Base-by-base conservation (phyloP, 2,113 vertebrate genomes). In the Chaetura pelagica region DNA sequence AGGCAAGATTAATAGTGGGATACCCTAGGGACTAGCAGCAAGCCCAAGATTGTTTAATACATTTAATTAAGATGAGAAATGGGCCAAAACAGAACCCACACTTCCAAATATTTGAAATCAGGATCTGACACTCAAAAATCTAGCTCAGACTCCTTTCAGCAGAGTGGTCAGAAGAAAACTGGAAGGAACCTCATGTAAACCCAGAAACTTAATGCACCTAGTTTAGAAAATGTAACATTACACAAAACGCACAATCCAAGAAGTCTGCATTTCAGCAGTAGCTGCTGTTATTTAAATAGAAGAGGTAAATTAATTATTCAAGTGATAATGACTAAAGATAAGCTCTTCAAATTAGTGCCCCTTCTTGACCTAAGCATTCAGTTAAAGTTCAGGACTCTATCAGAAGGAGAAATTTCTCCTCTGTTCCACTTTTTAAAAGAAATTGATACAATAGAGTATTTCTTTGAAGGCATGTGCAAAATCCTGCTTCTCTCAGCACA, bases 1-100 rank as follows among this genome's bases (percentile, higher is more conserved):
- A 71, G 61, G 48, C 67, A 92, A 91, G 38, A 86, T 92, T 78
- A 96, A 75, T 49, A 75, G 72, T 15, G n/a, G 46, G 61, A 68
- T 95, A 92, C 80, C 67, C 71, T 40, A 55, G 87, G 78, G 96
- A 96, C 10, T 15, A 69, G 35, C 30, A 92, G 55, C 30, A 91
- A 92, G 74, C 74, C 46, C 75, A 87, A 77, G 91, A 89, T 34
- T 72, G 76, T 72, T 87, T 83, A 76, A 89, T 77, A 87, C 76
- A 94, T 79, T 84, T 85, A 92, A 88, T 94, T 87, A 81, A 0
- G 2, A 57, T 27, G 26, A 89, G 69, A 96, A 93, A 90, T 38
- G 30, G 54, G 44, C 68, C 79, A 86, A 89, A 85, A n/a, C 8
- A 74, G 78, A 49, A 12, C 32, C 20, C 51, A 7, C 24, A 84